Percentiles rank a stretch among this genome's conserved stretches.
Evolutionary conservation across 92 coral and sea anemone species (phyloP).

Genomic region (Epizoanthus stellaris): DNA sequence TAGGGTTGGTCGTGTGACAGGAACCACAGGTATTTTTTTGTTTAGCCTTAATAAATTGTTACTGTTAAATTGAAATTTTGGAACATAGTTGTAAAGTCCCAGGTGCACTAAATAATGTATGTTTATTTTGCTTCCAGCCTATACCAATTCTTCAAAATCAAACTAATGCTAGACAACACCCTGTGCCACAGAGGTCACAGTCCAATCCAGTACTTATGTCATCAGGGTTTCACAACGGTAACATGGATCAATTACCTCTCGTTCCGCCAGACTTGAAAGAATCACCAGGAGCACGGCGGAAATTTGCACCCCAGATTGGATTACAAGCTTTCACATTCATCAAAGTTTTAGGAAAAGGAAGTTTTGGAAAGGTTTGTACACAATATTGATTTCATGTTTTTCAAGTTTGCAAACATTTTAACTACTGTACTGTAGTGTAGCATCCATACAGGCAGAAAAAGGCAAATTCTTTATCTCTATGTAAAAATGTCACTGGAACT

Average conservation of each 20-base stretch:
- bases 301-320: slow-evolving; percentile 57
- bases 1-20: too few relatives aligned
- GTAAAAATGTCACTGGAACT: too few relatives aligned
- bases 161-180: slow-evolving; percentile 9
- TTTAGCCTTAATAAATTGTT: too few relatives aligned
- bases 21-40: too few relatives aligned
- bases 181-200: slow-evolving; percentile 30
- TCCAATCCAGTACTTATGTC: slow-evolving; percentile 58
- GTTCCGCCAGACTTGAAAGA: slow-evolving; percentile 42
- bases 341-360: slow-evolving; percentile 97
- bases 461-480: too few relatives aligned
- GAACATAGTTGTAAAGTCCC: too few relatives aligned
- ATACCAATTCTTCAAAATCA: slow-evolving; percentile 29
- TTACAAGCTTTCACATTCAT: slow-evolving; percentile 82
- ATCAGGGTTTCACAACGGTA: slow-evolving; percentile 46
- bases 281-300: slow-evolving; percentile 84
- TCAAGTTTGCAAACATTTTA: too few relatives aligned
- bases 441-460: too few relatives aligned
- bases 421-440: too few relatives aligned
- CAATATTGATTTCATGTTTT: too few relatives aligned
- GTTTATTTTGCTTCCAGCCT: slow-evolving; percentile 10
- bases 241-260: slow-evolving; percentile 49
- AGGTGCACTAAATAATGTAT: not conserved
- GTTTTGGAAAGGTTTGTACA: slow-evolving; percentile 89
- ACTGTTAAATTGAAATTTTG: too few relatives aligned